Percentiles rank a stretch among this genome's conserved stretches.
Evolutionary conservation across 1,140 invertebrate species (phyloP).

Genomic region (Calosoma granatense): DNA sequence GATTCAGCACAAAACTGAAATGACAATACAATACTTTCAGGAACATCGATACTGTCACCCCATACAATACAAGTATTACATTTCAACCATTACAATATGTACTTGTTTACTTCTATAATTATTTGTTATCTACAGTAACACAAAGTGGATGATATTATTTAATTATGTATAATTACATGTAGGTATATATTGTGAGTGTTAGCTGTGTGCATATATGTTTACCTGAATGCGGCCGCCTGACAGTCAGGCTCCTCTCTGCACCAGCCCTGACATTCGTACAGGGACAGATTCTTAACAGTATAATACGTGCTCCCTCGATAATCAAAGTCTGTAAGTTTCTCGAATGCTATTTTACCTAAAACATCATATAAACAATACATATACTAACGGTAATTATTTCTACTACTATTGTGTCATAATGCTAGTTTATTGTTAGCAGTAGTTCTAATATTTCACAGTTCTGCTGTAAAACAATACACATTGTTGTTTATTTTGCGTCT

Average conservation of each 20-base stretch:
- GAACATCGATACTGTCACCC: no score
- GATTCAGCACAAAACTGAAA: conserved; percentile 79
- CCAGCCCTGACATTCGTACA: conserved; percentile 92
- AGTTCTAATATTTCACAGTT: no score
- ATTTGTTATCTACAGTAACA: neutral
- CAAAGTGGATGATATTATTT: neutral
- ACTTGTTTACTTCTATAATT: conserved; percentile 13
- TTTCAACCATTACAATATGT: no score
- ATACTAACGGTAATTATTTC: no score
- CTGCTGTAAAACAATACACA: no score
- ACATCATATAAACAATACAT: no score
- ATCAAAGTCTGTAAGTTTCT: conserved; percentile 86
- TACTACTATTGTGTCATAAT: no score
- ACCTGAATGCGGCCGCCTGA: conserved; percentile 78
- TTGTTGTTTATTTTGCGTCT: no score
- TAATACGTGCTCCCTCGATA: conserved; percentile 86
- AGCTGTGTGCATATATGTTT: conserved; percentile 15
- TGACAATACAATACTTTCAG: neutral
- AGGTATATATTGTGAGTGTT: no score
- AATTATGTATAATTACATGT: neutral
- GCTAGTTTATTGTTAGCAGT: no score
- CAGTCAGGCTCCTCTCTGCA: conserved; percentile 85
- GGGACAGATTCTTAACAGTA: conserved; percentile 80
- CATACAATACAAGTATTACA: no score
- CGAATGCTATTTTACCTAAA: conserved; percentile 75